phyloP scores from a whole-genome alignment of 2,113 vertebrate genomes.

The Heterochromis multidens region DNA sequence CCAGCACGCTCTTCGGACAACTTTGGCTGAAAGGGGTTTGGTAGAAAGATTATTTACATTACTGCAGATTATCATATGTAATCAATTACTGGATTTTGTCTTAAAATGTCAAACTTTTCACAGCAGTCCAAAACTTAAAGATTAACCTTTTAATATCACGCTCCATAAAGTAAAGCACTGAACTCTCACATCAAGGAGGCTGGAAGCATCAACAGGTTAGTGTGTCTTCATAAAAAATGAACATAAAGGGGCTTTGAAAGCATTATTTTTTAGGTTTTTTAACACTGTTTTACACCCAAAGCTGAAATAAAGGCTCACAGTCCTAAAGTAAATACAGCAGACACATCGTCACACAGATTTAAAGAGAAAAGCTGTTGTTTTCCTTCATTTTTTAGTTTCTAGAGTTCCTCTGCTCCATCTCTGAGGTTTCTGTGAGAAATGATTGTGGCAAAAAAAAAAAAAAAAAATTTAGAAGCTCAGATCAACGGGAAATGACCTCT shows the following conservation, averaged over 20 bases:
- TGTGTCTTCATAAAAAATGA: no score
- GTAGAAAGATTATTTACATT: accelerated
- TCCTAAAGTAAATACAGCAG: neutral
- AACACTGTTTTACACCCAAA: neutral
- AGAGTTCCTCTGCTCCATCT: neutral
- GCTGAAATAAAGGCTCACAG: neutral
- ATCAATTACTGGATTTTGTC: neutral
- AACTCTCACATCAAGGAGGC: neutral
- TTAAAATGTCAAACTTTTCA: no score
- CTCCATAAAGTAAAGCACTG: neutral
- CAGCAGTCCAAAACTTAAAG: neutral
- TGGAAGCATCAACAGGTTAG: no score
- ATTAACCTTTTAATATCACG: neutral
- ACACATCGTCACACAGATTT: neutral
- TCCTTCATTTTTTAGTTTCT: neutral
- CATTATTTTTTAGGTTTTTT: neutral
- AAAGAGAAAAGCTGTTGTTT: neutral
- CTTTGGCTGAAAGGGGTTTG: accelerated
- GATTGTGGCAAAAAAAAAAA: neutral
- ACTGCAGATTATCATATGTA: neutral
- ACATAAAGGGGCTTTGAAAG: neutral
- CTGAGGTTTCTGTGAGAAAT: neutral
- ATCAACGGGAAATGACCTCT: slow-evolving; percentile 35
- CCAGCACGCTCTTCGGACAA: no score
- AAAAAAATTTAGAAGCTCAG: neutral